A percentile compares a stretch with the other conserved stretches of the same genome.
These are phyloP conservation scores for Neodontobutis hainanensis DNA, from an alignment of 2,113 vertebrate genomes.

Conservation along the genomic window DNA sequence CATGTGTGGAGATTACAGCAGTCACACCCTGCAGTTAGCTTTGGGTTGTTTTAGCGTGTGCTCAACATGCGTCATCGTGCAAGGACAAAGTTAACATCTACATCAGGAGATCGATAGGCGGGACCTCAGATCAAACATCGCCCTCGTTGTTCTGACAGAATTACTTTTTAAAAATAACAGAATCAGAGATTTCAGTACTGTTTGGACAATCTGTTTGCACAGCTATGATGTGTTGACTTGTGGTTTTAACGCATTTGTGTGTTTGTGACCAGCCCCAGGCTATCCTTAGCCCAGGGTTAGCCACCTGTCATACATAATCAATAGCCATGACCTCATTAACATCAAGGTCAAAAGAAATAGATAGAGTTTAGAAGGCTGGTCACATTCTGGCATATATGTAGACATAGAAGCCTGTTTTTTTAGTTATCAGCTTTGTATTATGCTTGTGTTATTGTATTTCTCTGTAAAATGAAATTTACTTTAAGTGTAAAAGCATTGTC, in stretches of 20 bases:
- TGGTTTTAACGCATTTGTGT: background rate
- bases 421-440: no score
- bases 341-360: slow-evolving; percentile 52
- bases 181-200: background rate
- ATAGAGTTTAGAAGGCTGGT: background rate
- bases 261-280: slow-evolving; percentile 22
- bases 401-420: background rate
- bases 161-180: slow-evolving; percentile 5
- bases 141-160: background rate
- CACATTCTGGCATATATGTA: background rate
- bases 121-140: slow-evolving; percentile 39
- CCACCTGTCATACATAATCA: slow-evolving; percentile 57
- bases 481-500: no score
- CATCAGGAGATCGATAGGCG: slow-evolving; percentile 34
- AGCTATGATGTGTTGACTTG: background rate
- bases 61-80: slow-evolving; percentile 22
- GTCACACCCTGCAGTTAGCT: slow-evolving; percentile 66
- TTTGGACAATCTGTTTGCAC: slow-evolving; percentile 7
- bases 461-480: no score
- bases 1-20: slow-evolving; percentile 27
- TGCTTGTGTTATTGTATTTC: no score
- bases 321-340: slow-evolving; percentile 51
- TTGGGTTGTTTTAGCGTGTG: slow-evolving; percentile 14
- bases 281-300: slow-evolving; percentile 33
- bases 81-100: slow-evolving; percentile 51